Evolutionary conservation across 2,113 vertebrate genomes (phyloP).

Genomic region (Nothoprocta pentlandii): DNA sequence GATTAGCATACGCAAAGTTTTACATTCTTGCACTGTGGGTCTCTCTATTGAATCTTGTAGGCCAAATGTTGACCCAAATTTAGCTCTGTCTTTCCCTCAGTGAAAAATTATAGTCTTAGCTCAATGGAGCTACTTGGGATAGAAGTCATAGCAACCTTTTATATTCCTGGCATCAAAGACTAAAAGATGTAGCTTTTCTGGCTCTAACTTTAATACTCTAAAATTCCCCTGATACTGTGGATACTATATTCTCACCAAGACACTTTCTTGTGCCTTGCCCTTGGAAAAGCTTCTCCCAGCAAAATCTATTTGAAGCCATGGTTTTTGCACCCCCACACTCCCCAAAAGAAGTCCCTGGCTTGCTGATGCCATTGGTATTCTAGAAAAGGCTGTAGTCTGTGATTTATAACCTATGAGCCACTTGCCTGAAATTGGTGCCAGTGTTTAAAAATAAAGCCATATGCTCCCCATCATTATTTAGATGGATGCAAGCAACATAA

Average conservation of each 20-base stretch:
- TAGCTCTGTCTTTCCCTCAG: background rate
- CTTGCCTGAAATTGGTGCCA: background rate
- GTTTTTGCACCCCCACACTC: background rate
- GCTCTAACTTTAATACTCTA: background rate
- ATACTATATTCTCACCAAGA: background rate
- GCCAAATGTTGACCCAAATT: background rate
- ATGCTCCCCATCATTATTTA: background rate
- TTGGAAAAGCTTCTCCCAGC: background rate
- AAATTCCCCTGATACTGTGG: background rate
- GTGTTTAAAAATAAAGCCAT: conserved; percentile 38
- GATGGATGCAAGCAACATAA: background rate
- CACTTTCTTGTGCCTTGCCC: background rate
- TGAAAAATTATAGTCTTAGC: background rate
- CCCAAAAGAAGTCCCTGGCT: background rate
- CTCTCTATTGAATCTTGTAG: background rate
- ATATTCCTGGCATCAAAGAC: background rate
- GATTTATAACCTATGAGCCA: background rate
- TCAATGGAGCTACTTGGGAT: background rate
- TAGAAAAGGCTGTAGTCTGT: background rate
- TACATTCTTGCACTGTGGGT: background rate
- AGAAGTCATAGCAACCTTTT: background rate
- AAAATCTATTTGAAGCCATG: background rate
- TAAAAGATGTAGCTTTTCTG: background rate
- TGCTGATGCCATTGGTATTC: background rate
- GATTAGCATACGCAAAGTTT: background rate